phyloP scores from a whole-genome alignment of 2,797 vertebrate species.

The Buphagus erythrorhynchus region DNA sequence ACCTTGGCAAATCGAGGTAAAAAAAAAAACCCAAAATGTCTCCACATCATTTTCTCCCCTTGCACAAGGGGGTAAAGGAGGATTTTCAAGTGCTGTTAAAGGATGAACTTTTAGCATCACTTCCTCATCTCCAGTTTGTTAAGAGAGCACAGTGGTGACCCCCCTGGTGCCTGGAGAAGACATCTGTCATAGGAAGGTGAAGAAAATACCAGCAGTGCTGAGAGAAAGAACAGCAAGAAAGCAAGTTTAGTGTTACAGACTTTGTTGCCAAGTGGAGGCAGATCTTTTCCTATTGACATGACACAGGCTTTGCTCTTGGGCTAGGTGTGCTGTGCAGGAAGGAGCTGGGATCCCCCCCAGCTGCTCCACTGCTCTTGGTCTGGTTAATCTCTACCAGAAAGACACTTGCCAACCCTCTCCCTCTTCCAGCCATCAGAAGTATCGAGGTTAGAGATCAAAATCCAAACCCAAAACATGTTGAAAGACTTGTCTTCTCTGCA shows the following conservation, averaged over 20 bases:
- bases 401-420: constrained; percentile 30
- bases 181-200: neutral
- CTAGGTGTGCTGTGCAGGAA: constrained; percentile 39
- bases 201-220: neutral
- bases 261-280: constrained; percentile 50
- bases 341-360: constrained; percentile 45
- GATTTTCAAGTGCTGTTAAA: neutral
- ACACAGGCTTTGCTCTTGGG: constrained; percentile 51
- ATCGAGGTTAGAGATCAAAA: constrained; percentile 54
- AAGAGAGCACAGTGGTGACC: neutral
- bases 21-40: neutral
- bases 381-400: constrained; percentile 51
- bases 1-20: neutral
- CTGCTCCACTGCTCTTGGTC: constrained; percentile 37
- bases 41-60: neutral
- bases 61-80: neutral
- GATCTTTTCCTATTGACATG: constrained; percentile 20
- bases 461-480: constrained; percentile 32
- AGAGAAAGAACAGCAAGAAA: constrained; percentile 28
- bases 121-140: neutral
- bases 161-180: neutral
- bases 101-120: neutral
- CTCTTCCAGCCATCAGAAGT: neutral
- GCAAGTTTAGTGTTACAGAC: neutral
- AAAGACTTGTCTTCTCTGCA: constrained; percentile 35